Evolutionary conservation across 2,888 invertebrate genomes (phyloP), one percentile per base, ranked within the genome.

Genomic region (Eristalis intricaria): DNA sequence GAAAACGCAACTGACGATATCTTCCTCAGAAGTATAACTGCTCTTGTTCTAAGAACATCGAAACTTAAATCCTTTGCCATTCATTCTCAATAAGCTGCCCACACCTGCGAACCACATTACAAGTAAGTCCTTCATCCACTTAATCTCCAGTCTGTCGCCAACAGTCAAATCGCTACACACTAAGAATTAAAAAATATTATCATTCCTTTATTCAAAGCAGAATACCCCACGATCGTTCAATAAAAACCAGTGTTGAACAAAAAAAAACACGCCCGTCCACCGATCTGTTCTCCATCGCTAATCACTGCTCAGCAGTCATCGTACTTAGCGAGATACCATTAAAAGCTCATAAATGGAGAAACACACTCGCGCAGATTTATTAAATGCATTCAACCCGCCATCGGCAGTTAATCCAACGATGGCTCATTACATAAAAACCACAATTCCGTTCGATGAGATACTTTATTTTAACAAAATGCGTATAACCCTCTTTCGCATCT

Each of bases 401-500:
- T 26, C 23, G 26, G 26, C 60, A 26, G 23, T 60, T 60, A 60
- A 26, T 60, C 60, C 26, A 13, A 60, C 50, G 50, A 50, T 50
- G 50, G 50, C 60, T 60, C 60, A 60, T 60, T 60, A 60, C 60
- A 60, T 29, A 60, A 60, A 73, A 85, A 69, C 60, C 66, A 82
- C 74, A 78, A 74, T 74, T 75, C 71, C 61, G 79, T 83, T 69
- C 76, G 79, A 87, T 70, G 76, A 64, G 70, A 76, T 70, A 71
- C 76, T 86, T 78, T 58, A 60, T 71, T 75, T 79, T 68, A 82
- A 75, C 75, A 83, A 86, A 76, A 76, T 19, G 50, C 8, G 50
- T 50, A 50, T 87, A 84, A 87, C 84, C 83, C 64, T 84, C 76
- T 68, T 70, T 38, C 73, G 68, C 63, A 74, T 86, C 80, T 87